Base-by-base conservation (phyloP, 1,140 invertebrate genomes). In the Drosophila prosaltans region DNA sequence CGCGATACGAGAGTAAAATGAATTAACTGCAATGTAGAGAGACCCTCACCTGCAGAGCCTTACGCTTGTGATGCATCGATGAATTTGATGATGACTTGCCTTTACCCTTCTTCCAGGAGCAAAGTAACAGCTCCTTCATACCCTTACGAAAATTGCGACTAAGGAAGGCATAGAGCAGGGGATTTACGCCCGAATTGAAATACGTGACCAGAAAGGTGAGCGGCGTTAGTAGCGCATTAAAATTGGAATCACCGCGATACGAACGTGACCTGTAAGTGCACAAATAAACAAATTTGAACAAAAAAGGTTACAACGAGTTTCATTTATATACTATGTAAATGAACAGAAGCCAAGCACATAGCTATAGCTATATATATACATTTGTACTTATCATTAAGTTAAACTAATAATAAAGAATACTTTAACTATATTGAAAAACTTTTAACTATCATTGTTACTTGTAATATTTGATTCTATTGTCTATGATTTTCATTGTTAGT, bases 171-270 rank as follows among this genome's bases (percentile, higher is more conserved):
- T 98, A 98, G 3, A 97, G 93, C 48, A 97, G 92, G 1, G 97
- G 97, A 93, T 97, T 97, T 65, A 97, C 94, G 39, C 95, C 97
- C 10, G 96, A 97, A 93, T 97, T 97, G 91, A 96, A 95, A 83
- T 97, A 98, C 41, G 96, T 95, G 72, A 97, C 94, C 48, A 97
- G 94, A 92, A 96, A 97, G 7, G 96, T 97, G n/a, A 96, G 93
- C 1, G 97, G 96, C 2, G 97, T 97, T 55, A 97, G 93, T 1
- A 97, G 92, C 11, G 95, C 94, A 84, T 95, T 96, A 82, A 96
- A 95, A 78, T 95, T 93, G 57, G 94, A 95, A 32, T 94, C 94
- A 51, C 94, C 94, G 65, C 95, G 93, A 91, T 96, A 96, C 72
- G 93, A 93, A 70, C 92, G 93, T 66, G 94, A 94, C 94, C 94